Evolutionary conservation across 2,888 invertebrate species (phyloP).

Genomic region (Meteorus cinctellus): DNA sequence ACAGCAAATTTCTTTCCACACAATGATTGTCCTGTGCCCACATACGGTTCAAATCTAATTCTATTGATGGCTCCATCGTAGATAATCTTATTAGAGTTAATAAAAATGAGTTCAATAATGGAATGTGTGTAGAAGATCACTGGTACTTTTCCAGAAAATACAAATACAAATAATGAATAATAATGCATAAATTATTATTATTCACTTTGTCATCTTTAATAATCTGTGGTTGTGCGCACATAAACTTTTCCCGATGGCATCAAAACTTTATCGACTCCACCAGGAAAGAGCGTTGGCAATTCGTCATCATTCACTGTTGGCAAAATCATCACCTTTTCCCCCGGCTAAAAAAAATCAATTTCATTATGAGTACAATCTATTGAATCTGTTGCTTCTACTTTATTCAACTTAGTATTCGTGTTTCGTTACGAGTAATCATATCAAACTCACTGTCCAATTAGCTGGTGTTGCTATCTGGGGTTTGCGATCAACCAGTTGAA

Average conservation of each 20-base stretch:
- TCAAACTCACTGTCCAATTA: slow-evolving; percentile 84
- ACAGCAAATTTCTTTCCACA: slow-evolving; percentile 16
- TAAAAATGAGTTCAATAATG: no score
- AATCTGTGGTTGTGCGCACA: slow-evolving; percentile 82
- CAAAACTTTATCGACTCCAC: slow-evolving; percentile 79
- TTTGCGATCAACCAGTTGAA: slow-evolving; percentile 83
- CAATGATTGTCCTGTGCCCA: neutral
- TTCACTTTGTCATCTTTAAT: slow-evolving; percentile 66
- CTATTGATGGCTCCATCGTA: no score
- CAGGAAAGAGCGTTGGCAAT: slow-evolving; percentile 80
- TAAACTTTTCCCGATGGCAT: slow-evolving; percentile 87
- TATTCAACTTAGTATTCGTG: slow-evolving; percentile 1
- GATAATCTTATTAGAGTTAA: no score
- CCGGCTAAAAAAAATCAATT: slow-evolving; percentile 75
- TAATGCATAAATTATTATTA: neutral
- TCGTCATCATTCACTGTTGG: slow-evolving; percentile 82
- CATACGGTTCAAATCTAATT: neutral
- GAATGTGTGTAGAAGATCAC: no score
- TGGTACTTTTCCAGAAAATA: no score
- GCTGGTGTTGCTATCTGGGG: slow-evolving; percentile 89
- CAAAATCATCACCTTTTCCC: slow-evolving; percentile 87
- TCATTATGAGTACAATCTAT: slow-evolving; percentile 10
- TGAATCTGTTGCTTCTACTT: neutral
- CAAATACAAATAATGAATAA: no score
- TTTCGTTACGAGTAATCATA: neutral